A percentile compares a stretch with the other conserved stretches of the same genome.
Conservation (phyloP, 2,888 invertebrate species). For the Ganaspis brasiliensis region DNA sequence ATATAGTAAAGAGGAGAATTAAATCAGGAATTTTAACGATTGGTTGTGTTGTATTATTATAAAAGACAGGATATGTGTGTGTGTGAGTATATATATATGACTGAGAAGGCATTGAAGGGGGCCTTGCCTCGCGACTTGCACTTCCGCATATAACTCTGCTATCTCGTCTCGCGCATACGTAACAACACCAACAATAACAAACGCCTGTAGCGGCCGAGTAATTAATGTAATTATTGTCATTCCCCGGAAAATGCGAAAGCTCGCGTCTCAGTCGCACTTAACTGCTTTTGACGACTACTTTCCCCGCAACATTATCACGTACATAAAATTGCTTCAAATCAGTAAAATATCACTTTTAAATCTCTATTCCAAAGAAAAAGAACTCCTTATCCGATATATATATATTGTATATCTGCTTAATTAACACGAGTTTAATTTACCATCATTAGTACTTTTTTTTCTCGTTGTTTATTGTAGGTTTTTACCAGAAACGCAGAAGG, state of each 20-base stretch:
- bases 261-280: neutral
- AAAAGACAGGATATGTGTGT: constrained; percentile 2
- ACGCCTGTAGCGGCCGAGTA: constrained; percentile 50
- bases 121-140: constrained; percentile 73
- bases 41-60: constrained; percentile 11
- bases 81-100: neutral
- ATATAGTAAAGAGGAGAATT: neutral
- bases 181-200: constrained; percentile 56
- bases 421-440: constrained; percentile 55
- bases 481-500: constrained; percentile 87
- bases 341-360: too few relatives aligned
- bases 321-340: too few relatives aligned
- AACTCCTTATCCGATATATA: too few relatives aligned
- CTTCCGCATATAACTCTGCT: constrained; percentile 77
- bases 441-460: constrained; percentile 60
- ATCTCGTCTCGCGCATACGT: constrained; percentile 67
- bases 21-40: constrained; percentile 11
- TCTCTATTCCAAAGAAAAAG: too few relatives aligned
- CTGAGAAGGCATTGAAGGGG: constrained; percentile 75
- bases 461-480: constrained; percentile 82
- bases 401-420: too few relatives aligned
- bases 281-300: neutral
- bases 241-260: constrained; percentile 44
- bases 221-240: constrained; percentile 65
- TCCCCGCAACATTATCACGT: neutral